Percentiles rank a stretch among this genome's conserved stretches.
phyloP scores from a whole-genome alignment of 2,113 vertebrate species.

The Rana temporaria region DNA sequence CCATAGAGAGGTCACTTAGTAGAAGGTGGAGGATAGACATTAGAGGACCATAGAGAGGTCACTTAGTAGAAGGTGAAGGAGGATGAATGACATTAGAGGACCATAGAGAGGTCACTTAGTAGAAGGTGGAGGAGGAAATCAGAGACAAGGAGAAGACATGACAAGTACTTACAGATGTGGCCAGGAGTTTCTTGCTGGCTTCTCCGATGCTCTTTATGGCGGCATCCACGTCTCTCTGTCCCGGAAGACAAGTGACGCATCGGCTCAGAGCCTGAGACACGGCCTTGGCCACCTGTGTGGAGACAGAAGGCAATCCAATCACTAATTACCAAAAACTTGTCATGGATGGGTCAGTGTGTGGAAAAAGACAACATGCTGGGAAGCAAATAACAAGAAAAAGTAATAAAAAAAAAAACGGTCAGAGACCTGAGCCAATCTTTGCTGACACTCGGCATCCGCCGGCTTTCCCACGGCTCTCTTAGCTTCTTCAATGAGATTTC shows the following conservation, averaged over 20 bases:
- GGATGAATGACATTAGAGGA: neutral
- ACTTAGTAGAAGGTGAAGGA: neutral
- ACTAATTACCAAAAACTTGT: neutral
- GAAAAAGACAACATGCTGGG: no score
- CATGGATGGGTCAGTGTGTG: no score
- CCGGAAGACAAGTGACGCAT: conserved; percentile 92
- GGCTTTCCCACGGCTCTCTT: conserved; percentile 90
- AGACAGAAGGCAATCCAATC: conserved; percentile 16
- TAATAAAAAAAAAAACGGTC: fast-evolving
- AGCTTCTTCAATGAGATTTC: conserved; percentile 92
- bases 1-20: no score
- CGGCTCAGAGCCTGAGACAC: conserved; percentile 94
- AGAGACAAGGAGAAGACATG: no score
- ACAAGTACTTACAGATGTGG: conserved; percentile 78
- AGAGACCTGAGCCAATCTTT: conserved; percentile 90
- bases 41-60: neutral
- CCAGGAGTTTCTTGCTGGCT: conserved; percentile 91
- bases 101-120: no score
- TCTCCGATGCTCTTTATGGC: conserved; percentile 92
- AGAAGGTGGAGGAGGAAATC: no score
- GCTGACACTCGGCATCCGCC: conserved; percentile 90
- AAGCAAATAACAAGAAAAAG: no score
- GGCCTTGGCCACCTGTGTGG: conserved; percentile 89
- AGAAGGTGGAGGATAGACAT: neutral
- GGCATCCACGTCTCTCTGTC: conserved; percentile 94